phyloP scores from a whole-genome alignment of 2,888 invertebrate genomes.

The Acanthoscelides obtectus region DNA sequence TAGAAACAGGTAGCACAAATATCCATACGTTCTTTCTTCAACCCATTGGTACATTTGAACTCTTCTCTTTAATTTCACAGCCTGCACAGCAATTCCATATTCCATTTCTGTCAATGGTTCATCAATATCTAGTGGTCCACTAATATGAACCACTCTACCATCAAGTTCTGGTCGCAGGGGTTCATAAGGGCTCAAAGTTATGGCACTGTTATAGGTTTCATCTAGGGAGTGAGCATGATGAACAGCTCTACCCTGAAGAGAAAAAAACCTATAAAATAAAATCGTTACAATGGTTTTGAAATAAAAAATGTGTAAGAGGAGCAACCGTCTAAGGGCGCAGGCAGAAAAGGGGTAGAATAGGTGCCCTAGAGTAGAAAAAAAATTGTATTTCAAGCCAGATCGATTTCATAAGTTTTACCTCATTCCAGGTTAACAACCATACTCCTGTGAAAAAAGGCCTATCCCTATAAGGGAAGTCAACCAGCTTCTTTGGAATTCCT shows the following conservation, averaged over 20 bases:
- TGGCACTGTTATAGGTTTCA: conserved; percentile 65
- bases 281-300: too few relatives aligned
- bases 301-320: too few relatives aligned
- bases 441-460: conserved; percentile 62
- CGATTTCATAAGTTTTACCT: too few relatives aligned
- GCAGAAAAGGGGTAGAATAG: too few relatives aligned
- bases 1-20: too few relatives aligned
- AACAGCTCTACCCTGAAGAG: conserved; percentile 68
- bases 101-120: conserved; percentile 83
- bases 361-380: conserved; percentile 54
- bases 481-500: conserved; percentile 68
- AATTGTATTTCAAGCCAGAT: conserved; percentile 1
- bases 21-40: conserved; percentile 64
- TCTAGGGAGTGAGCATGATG: conserved; percentile 73
- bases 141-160: conserved; percentile 71
- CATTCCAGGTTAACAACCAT: conserved; percentile 77
- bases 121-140: conserved; percentile 66
- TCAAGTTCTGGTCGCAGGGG: conserved; percentile 59
- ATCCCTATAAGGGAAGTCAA: conserved; percentile 66
- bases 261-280: neutral
- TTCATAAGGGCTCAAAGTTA: conserved; percentile 48
- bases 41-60: conserved; percentile 96
- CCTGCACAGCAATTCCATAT: conserved; percentile 78
- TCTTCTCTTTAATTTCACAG: conserved; percentile 76
- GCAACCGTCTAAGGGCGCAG: too few relatives aligned